Evolutionary conservation across 1,140 invertebrate genomes (phyloP), one percentile per base, ranked within the genome.

Genomic region (Agrypnia vestita): DNA sequence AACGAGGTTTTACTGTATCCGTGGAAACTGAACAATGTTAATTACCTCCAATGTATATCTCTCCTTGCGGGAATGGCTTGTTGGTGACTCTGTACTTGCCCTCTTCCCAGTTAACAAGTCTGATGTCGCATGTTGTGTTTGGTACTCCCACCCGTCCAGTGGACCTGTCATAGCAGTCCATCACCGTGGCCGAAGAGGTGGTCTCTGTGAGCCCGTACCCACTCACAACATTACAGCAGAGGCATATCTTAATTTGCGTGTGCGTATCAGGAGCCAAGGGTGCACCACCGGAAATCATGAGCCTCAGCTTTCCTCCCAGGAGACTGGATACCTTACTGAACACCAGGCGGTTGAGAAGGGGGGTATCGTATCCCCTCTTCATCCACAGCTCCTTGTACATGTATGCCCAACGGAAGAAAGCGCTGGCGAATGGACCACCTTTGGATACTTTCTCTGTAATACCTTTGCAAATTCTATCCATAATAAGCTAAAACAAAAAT

Each of bases 161-260:
- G 9, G 86, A 87, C 51, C 85, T 82, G 85, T 85, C 84, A 82
- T 84, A 83, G 94, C 94, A 88, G 86, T 97, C 94, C 92, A 96
- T 95, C 73, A 98, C 94, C 15, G 96, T 95, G 35, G 96, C 97
- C 85, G 95, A 97, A 3, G 97, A 98, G 83, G 95, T 96, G 10
- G 97, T 99, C 92, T 99, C 98, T 0, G 98, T 99, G 47, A 99
- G 92, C 8, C 98, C 98, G 90, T 99, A 99, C 61, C 98, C 98
- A 86, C 98, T 97, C 64, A 96, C 93, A 21, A 99, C 93, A 59
- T 94, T 94, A 56, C 96, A 94, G 86, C 97, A 98, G 21, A 99
- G 92, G 86, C 97, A 98, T 76, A 96, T 93, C 86, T 97, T 95
- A 83, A 99, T 96, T 87, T 99, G 98, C 84, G 94, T 93, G 85